Evolutionary conservation across 2,113 vertebrate species (phyloP), one percentile per base, ranked within the genome.

Genomic region (Cnemophilus loriae): DNA sequence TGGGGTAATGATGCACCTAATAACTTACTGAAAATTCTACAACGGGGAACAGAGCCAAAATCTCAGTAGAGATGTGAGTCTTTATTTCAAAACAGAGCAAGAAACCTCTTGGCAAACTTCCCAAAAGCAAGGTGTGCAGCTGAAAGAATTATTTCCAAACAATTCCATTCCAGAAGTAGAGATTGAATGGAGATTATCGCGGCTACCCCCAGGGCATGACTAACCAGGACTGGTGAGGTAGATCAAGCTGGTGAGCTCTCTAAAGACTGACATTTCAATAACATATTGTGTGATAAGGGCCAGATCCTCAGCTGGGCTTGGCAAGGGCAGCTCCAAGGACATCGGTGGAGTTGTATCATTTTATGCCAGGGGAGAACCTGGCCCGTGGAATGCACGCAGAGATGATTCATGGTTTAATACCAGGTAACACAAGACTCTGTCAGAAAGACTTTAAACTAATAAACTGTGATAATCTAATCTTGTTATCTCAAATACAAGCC

Each of bases 391-490:
- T 37, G 87, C 65, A 92, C 5, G 4, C 70, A 61, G 92, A 89
- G 83, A 89, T 96, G 91, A 96, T 96, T 92, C 93, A 92, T 85
- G 60, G 84, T 94, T 96, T 97, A 96, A 95, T 96, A 89, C 86
- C 85, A 95, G 80, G 92, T 89, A 96, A 96, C 79, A 87, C 94
- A 75, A 91, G 89, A 69, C 86, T 90, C 88, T 95, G 96, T 94
- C 96, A 95, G 80, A 94, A 94, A 95, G 87, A 83, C 96, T 95
- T 95, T 96, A 96, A 97, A 96, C 87, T 94, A 96, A 96, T 96
- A 94, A 95, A 89, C 95, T 96, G 90, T 30, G 11, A 96, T 97
- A 96, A 97, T 96, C 95, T 95, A 95, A 94, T 96, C 95, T 96
- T 90, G 69, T 91, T 97, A 93, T 95, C 95, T 96, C 89, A 82